A percentile compares a stretch with the other conserved stretches of the same genome.
Conservation (phyloP, 2,797 vertebrate genomes). For the Labroides dimidiatus region DNA sequence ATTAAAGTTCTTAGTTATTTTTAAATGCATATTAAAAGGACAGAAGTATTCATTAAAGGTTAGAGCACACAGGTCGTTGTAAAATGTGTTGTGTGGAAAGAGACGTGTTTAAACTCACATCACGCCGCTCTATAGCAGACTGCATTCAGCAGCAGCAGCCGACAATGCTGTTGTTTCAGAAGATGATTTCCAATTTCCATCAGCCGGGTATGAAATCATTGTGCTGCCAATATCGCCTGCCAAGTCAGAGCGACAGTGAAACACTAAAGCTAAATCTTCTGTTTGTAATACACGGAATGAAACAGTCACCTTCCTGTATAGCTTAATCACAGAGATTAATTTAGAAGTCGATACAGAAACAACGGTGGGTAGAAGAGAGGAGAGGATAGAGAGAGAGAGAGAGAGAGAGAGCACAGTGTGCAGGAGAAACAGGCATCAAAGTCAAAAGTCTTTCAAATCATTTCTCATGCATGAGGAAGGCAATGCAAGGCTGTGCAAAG, state of each 20-base stretch:
- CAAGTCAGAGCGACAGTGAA: conserved; percentile 65
- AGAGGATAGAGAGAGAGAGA: no score
- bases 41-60: conserved; percentile 60
- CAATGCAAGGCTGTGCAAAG: conserved; percentile 43
- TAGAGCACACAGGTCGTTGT: conserved; percentile 31
- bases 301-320: conserved; percentile 65
- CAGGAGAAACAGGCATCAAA: conserved; percentile 63
- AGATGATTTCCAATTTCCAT: conserved; percentile 80
- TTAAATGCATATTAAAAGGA: background rate
- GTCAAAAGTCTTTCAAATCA: conserved; percentile 56
- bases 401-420: conserved; percentile 3
- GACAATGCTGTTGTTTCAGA: conserved; percentile 64
- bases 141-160: conserved; percentile 63
- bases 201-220: conserved; percentile 75
- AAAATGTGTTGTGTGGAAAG: conserved; percentile 31
- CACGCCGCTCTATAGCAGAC: conserved; percentile 48
- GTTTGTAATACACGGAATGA: conserved; percentile 69
- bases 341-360: conserved; percentile 59
- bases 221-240: conserved; percentile 70
- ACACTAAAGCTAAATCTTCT: conserved; percentile 64
- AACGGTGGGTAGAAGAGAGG: conserved; percentile 18
- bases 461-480: conserved; percentile 60
- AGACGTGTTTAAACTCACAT: conserved; percentile 62
- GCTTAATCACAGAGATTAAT: conserved; percentile 78
- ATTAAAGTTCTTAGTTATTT: background rate